Percentiles rank a stretch among this genome's conserved stretches.
phyloP scores from a whole-genome alignment of 2,888 invertebrate genomes.

The Pherbina coryleti region DNA sequence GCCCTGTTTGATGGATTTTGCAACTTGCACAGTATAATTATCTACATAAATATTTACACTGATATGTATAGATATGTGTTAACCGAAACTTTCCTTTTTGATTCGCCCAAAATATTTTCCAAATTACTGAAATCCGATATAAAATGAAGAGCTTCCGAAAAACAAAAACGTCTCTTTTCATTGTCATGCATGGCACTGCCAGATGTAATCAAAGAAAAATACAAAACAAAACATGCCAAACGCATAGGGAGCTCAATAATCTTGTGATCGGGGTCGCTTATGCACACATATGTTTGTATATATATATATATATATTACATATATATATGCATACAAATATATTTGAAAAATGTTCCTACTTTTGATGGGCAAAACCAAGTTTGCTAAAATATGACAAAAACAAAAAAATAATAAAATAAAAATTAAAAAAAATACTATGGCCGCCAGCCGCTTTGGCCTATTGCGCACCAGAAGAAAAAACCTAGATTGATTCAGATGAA shows the following conservation, averaged over 20 bases:
- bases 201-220: background rate
- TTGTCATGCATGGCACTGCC: background rate
- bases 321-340: constrained; percentile 1
- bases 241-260: no score
- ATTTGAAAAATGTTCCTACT: no score
- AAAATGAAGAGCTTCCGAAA: no score
- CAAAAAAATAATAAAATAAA: constrained; percentile 32
- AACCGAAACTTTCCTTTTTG: no score
- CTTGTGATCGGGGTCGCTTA: constrained; percentile 58
- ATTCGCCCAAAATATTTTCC: no score
- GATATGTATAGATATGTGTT: no score
- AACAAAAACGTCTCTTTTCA: no score
- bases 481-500: constrained; percentile 31
- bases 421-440: constrained; percentile 41
- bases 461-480: constrained; percentile 43
- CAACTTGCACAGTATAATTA: no score
- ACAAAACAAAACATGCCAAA: background rate
- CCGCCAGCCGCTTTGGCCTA: constrained; percentile 38
- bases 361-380: background rate
- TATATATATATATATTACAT: no score
- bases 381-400: constrained; percentile 21
- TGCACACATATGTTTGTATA: constrained; percentile 33
- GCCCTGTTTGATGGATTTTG: no score
- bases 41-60: no score
- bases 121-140: no score